Evolutionary conservation across 2,888 invertebrate genomes (phyloP), one percentile per base, ranked within the genome.

Genomic region (Esperia sulphurella): DNA sequence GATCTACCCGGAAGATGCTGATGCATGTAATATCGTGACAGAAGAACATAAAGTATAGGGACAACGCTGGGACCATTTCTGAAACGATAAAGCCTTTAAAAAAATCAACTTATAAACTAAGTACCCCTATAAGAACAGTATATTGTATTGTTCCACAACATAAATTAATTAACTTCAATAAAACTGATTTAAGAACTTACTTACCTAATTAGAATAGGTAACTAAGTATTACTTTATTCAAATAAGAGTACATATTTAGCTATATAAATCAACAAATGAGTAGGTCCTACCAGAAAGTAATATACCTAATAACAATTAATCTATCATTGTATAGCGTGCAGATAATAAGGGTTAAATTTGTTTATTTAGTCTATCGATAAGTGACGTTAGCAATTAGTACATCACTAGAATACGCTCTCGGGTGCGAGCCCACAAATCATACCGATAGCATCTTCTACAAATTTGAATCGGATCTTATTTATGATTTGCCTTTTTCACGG

Each of bases 401-500:
- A 83, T 84, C 89, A 88, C 89, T 89, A 88, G 81, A 78, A 75
- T 79, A 78, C 78, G 79, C 79, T 83, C 79, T 83, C 80, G 86
- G 82, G 84, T 85, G 84, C 85, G 87, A 88, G 87, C 79, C 79
- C 72, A 90, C 79, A 90, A 90, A 89, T 90, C 90, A 90, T 82
- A 78, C 70, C 65, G 90, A 90, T 90, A 90, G 74, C 84, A 90
- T 90, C 90, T 88, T 88, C 85, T 85, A 90, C 89, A 90, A 90
- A 90, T 90, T 90, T 90, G 90, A 90, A 89, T 88, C 90, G 88
- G 89, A 89, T 87, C 87, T 89, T 89, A 88, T 90, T 90, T 90
- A 90, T 85, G 89, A 89, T 89, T 88, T 84, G 88, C 85, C 87
- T 87, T 87, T 90, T 90, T 89, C 86, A 88, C 88, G 81, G 88